Conservation (phyloP, 2,888 invertebrate species). For the Sesamia inferens region DNA sequence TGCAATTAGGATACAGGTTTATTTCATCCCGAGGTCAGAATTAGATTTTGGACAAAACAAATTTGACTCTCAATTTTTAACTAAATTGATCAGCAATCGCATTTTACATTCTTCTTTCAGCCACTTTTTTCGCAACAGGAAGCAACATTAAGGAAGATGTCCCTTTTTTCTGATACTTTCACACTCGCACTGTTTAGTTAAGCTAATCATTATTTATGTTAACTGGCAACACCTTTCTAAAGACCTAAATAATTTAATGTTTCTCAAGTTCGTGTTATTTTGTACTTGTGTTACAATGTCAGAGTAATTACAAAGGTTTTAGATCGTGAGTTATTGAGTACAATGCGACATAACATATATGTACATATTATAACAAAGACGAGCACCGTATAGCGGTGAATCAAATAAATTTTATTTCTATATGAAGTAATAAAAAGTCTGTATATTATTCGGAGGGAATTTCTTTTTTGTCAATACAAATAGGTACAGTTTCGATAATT, state of each 20-base stretch:
- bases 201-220: slow-evolving; percentile 32
- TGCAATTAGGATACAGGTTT: no score
- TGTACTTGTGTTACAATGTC: slow-evolving; percentile 37
- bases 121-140: background rate
- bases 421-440: background rate
- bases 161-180: slow-evolving; percentile 29
- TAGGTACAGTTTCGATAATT: background rate
- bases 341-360: slow-evolving; percentile 8
- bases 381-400: background rate
- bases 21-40: no score
- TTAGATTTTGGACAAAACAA: background rate
- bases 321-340: slow-evolving; percentile 52
- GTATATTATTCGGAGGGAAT: no score
- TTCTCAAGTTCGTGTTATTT: slow-evolving; percentile 32
- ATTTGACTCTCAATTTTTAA: background rate
- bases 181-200: background rate
- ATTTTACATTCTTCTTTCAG: background rate
- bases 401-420: background rate
- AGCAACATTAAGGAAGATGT: background rate
- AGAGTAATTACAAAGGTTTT: slow-evolving; percentile 36
- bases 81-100: background rate
- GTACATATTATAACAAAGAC: background rate
- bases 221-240: slow-evolving; percentile 35
- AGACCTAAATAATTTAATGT: slow-evolving; percentile 42
- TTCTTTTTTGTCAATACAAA: background rate